These are phyloP conservation scores for Corynorhinus townsendii DNA, from an alignment of 2,113 vertebrate species.

Conservation along the genomic window DNA sequence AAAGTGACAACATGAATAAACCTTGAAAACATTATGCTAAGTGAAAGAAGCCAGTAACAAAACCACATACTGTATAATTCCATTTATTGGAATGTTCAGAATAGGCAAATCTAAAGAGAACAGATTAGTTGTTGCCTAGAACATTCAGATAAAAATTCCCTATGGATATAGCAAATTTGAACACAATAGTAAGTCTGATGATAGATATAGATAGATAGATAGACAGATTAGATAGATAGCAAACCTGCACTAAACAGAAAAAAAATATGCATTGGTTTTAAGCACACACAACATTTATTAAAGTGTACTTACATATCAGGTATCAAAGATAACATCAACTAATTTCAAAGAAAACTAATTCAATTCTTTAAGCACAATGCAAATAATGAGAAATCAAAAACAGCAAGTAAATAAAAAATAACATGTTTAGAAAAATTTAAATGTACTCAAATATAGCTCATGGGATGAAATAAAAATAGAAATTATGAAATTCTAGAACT, in stretches of 20 bases:
- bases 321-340: background rate
- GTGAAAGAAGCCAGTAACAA: background rate
- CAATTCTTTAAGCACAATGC: background rate
- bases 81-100: background rate
- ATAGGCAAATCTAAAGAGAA: background rate
- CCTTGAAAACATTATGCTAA: background rate
- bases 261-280: background rate
- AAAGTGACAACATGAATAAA: background rate
- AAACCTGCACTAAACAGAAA: background rate
- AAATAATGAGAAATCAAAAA: conserved; percentile 17
- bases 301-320: background rate
- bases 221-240: background rate
- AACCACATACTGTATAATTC: background rate
- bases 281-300: background rate
- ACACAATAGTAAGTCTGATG: background rate
- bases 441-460: background rate
- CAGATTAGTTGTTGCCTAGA: background rate
- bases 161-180: background rate
- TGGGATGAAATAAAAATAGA: conserved; percentile 2
- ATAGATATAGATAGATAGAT: background rate
- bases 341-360: background rate
- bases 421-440: background rate
- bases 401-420: conserved; percentile 8
- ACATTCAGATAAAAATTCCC: background rate
- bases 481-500: conserved; percentile 1